Conservation (phyloP, 1,140 invertebrate genomes). For the Yoshiicerus persimilis region DNA sequence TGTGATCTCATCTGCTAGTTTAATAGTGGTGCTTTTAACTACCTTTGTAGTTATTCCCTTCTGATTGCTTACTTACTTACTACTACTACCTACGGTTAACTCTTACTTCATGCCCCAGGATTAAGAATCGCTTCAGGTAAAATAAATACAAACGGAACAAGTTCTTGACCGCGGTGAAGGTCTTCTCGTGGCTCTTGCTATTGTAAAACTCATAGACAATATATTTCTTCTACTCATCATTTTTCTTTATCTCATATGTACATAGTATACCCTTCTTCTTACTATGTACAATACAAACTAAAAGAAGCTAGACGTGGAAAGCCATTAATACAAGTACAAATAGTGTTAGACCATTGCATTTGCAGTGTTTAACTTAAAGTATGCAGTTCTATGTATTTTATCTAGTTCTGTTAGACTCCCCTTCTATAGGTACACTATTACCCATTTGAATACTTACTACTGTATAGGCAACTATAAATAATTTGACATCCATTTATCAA, state of each 20-base stretch:
- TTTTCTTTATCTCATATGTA: background rate
- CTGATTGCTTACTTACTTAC: background rate
- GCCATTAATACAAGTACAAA: too few relatives aligned
- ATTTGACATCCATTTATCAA: too few relatives aligned
- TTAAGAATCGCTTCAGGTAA: constrained; percentile 13
- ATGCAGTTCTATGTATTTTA: background rate
- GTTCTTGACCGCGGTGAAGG: constrained; percentile 40
- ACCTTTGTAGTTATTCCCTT: background rate
- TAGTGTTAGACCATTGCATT: background rate
- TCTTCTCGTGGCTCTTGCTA: background rate
- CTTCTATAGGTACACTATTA: background rate
- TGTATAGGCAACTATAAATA: too few relatives aligned
- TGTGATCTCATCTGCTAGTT: too few relatives aligned
- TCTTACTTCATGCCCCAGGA: background rate
- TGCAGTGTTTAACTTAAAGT: background rate
- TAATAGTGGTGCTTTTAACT: too few relatives aligned
- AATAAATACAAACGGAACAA: background rate
- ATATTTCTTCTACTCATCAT: background rate
- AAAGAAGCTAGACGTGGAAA: background rate
- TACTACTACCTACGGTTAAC: background rate
- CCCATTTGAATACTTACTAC: too few relatives aligned
- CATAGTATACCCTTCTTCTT: background rate
- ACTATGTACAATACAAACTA: background rate
- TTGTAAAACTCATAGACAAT: background rate
- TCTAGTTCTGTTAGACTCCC: too few relatives aligned